Evolutionary conservation across 2,888 invertebrate genomes (phyloP), one percentile per base, ranked within the genome.

Genomic region (Troilus luridus): DNA sequence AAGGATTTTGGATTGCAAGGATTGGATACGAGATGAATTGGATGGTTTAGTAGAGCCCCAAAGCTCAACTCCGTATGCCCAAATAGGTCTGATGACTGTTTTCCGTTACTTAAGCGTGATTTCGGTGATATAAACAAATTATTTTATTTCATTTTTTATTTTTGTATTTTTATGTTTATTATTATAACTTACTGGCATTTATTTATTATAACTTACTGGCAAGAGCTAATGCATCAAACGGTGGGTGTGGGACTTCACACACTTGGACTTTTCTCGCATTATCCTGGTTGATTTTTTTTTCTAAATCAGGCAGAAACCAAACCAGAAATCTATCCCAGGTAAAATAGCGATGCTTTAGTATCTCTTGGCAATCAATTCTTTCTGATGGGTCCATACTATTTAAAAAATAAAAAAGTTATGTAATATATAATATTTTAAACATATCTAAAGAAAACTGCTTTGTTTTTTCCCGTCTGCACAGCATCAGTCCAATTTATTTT

Each of bases 341-440:
- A 93, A 97, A 97, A 93, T 96, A 96, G 92, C 94, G 94, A 93
- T 97, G 96, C 88, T 96, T 95, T 14, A 97, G 94, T n/a, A 97
- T 94, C 54, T 95, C 95, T 0, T 95, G 94, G 54, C 96, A 96
- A 0, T 95, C 95, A 0, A 96, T 96, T 2, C 97, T 94, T 0
- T 95, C 94, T 0, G 95, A 94, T 0, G 97, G 97, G 93, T 97
- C 96, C 94, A 97, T 92, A 85, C 93, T 93, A 62, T 93, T 92
- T 24, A 27, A 85, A 88, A 91, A 54, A 72, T n/a, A 91, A 91
- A 56, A 41, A 72, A 41, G n/a, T 11, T 17, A 54, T 9, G 21
- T 21, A 62, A 21, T n/a, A 21, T 62, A 9, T n/a, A 9, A n/a
- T 62, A 9, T 62, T 62, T 62, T 10, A 21, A 21, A 21, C 8